Base-by-base conservation (phyloP, 2,113 vertebrate species). In the Chelonoidis abingdonii region DNA sequence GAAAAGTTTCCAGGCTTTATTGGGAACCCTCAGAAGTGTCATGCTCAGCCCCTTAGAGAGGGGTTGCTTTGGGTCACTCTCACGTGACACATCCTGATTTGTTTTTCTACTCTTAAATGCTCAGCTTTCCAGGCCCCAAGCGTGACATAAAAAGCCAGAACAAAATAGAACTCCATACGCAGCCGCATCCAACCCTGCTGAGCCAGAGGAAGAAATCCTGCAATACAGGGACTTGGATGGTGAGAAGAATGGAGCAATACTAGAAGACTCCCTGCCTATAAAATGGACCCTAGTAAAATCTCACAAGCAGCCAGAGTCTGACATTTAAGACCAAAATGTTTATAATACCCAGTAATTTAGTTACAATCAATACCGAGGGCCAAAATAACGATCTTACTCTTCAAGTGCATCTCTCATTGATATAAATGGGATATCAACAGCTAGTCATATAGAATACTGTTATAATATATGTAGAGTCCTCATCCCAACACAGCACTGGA, bases 381-480 rank as follows among this genome's bases (percentile, higher is more conserved):
- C 14, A 44, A 24, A 76, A 80, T 8, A 5, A 17, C 93, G 72
- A 83, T 44, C 38, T 56, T 76, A 47, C 53, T 50, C 75, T 35
- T 53, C 2, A 1, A 1, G 2, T 0, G 2, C 72, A 50, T 79
- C 14, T 44, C 27, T 21, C 52, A 83, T 0, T 87, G 49, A 56
- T 44, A 83, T 86, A 72, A 76, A 38, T 27, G 72, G 86, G 41
- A n/a, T 52, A 59, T 86, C 54, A 41, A 59, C 22, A 49, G 1
- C 47, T 56, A 53, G 31, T 27, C 41, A 27, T 8, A 44, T 27
- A 76, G 41, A 76, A 24, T 41, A 76, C 41, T 5, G 8, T 72
- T 38, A 75, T 38, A 27, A 47, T 27, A 6, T 27, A 44, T 76
- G 75, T 76, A 38, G 35, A 4, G 10, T 69, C 65, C 35, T n/a